These are phyloP conservation scores for Melospiza melodia DNA, from an alignment of 2,113 vertebrate species.

Conservation along the genomic window DNA sequence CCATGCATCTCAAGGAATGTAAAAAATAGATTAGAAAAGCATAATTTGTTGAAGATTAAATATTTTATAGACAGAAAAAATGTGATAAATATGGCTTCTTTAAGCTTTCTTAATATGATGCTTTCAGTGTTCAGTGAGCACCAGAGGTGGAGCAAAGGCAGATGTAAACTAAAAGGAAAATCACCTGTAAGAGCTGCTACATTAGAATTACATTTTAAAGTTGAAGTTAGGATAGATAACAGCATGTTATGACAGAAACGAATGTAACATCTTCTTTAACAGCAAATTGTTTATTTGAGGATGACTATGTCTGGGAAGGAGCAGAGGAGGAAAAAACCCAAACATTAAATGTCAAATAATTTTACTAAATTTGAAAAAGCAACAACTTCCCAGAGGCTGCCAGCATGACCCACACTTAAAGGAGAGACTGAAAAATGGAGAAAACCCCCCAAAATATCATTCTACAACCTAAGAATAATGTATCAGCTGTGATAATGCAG, in stretches of 20 bases:
- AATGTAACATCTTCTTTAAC: background rate
- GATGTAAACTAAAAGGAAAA: background rate
- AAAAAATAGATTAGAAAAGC: background rate
- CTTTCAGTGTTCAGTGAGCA: background rate
- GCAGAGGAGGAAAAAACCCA: background rate
- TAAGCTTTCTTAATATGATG: background rate
- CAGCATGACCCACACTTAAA: background rate
- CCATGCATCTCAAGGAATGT: background rate
- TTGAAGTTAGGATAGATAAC: background rate
- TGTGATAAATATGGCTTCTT: background rate
- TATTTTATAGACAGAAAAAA: background rate
- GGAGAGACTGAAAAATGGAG: background rate
- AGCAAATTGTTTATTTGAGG: background rate
- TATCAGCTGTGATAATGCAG: background rate
- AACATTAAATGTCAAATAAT: background rate
- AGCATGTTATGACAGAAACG: background rate
- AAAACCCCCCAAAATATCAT: background rate
- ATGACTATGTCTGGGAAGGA: background rate
- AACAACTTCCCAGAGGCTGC: background rate
- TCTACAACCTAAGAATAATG: background rate
- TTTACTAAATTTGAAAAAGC: background rate
- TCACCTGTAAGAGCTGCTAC: background rate
- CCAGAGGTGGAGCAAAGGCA: background rate
- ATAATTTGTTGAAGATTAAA: background rate
- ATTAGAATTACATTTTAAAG: background rate